Conservation (phyloP, 1,140 invertebrate species). For the Nasonia longicornis region DNA sequence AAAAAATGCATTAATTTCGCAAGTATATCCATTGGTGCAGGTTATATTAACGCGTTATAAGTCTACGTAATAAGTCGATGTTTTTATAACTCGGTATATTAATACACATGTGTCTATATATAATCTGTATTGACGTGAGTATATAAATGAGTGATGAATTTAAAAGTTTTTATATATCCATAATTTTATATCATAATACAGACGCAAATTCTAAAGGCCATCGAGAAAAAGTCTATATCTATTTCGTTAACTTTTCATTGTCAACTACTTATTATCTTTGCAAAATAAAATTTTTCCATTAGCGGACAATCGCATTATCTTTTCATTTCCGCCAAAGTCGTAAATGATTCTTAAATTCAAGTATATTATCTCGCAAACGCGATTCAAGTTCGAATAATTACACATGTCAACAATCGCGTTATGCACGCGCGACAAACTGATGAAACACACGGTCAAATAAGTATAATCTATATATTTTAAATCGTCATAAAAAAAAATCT, state of each 20-base stretch:
- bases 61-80: neutral
- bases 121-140: neutral
- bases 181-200: neutral
- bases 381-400: constrained; percentile 23
- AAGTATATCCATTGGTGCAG: neutral
- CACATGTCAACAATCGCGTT: neutral
- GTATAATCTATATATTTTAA: constrained; percentile 10
- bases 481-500: neutral
- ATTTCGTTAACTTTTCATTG: neutral
- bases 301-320: neutral
- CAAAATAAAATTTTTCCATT: constrained; percentile 4
- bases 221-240: neutral
- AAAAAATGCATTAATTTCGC: neutral
- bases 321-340: neutral
- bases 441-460: neutral
- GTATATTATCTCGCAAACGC: neutral
- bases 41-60: no score
- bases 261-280: neutral
- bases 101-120: neutral
- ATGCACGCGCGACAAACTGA: neutral
- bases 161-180: neutral
- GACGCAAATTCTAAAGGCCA: neutral
- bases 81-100: neutral
- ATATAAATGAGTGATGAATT: neutral
- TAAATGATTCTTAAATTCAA: neutral